phyloP scores from a whole-genome alignment of 2,113 vertebrate species.

The Daphoenositta chrysoptera region DNA sequence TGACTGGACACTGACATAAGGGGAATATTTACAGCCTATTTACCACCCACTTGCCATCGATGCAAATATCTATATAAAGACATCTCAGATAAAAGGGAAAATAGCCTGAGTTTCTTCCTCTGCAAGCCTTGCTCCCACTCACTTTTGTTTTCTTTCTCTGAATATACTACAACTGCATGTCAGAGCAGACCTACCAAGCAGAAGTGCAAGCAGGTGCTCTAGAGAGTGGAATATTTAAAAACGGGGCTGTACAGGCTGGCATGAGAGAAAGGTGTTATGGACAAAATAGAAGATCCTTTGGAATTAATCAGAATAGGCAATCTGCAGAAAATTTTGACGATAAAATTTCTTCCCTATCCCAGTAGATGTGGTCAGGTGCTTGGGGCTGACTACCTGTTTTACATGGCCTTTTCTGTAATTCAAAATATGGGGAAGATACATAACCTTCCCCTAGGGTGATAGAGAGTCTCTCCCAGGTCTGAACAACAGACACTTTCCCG shows the following conservation, averaged over 20 bases:
- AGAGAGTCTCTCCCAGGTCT: neutral
- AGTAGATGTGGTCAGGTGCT: neutral
- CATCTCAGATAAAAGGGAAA: neutral
- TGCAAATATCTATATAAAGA: neutral
- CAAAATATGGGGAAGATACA: neutral
- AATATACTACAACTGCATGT: neutral
- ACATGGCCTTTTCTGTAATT: neutral
- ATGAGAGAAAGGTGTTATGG: neutral
- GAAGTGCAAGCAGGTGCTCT: neutral
- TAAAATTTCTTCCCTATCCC: neutral
- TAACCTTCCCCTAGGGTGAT: neutral
- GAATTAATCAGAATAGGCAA: neutral
- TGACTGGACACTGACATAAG: neutral
- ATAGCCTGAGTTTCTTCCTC: neutral
- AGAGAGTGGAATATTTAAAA: neutral
- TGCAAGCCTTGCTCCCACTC: neutral
- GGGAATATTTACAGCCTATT: neutral
- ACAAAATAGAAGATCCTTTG: neutral
- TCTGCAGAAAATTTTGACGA: neutral
- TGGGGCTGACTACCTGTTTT: neutral
- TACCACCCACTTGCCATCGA: neutral
- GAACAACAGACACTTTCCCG: neutral
- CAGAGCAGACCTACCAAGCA: neutral
- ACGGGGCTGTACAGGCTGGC: accelerated
- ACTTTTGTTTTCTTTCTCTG: neutral